These are phyloP conservation scores for Morelia viridis DNA, from an alignment of 2,797 vertebrate species.

Conservation along the genomic window DNA sequence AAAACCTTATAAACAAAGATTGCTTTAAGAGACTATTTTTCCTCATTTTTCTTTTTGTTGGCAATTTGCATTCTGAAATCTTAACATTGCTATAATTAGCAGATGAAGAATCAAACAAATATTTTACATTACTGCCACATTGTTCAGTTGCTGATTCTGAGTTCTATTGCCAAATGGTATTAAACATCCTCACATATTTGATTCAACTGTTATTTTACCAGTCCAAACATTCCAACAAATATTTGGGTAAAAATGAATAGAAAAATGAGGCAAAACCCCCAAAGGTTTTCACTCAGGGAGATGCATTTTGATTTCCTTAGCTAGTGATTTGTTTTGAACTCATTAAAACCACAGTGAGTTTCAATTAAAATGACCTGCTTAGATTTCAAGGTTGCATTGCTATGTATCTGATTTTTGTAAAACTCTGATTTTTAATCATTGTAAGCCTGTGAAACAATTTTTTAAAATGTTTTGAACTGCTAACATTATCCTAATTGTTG, in stretches of 20 bases:
- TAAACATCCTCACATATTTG: neutral
- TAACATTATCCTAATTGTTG: neutral
- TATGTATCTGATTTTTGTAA: neutral
- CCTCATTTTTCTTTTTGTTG: constrained; percentile 38
- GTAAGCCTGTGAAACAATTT: neutral
- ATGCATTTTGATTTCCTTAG: neutral
- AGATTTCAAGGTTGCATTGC: neutral
- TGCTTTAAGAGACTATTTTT: constrained; percentile 33
- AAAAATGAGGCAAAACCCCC: neutral
- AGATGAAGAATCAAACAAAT: constrained; percentile 59
- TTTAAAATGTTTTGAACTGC: neutral
- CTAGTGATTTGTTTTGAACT: neutral
- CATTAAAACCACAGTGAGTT: neutral
- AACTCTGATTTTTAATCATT: neutral
- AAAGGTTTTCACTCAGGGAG: neutral
- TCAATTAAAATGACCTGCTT: neutral
- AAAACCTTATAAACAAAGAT: constrained; percentile 43
- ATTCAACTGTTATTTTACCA: neutral
- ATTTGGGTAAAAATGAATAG: neutral
- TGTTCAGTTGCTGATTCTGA: constrained; percentile 51
- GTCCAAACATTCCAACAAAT: constrained; percentile 5
- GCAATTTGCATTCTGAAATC: constrained; percentile 51
- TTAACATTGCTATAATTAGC: constrained; percentile 52
- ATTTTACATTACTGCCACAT: constrained; percentile 48
- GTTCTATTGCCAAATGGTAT: constrained; percentile 14